A percentile compares a stretch with the other conserved stretches of the same genome.
Conservation (phyloP, 2,888 invertebrate genomes). For the Eilema griseolum region DNA sequence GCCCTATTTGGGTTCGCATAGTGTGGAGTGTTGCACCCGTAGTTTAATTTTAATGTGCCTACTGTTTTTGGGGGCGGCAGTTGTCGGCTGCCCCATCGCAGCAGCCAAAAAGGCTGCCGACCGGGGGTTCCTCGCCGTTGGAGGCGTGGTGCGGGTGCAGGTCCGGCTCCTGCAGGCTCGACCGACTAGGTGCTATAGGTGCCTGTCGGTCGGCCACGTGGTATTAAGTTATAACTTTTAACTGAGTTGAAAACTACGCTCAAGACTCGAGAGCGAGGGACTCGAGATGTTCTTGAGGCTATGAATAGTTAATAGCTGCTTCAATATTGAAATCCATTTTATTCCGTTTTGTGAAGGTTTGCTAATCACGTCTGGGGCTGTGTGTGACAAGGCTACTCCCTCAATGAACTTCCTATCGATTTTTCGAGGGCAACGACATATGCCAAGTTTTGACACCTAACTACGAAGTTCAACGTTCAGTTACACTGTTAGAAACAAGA, state of each 20-base stretch:
- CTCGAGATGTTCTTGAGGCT: neutral
- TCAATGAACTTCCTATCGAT: conserved; percentile 72
- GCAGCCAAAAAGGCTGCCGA: too few species aligned
- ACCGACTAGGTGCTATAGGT: too few species aligned
- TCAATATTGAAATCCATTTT: neutral
- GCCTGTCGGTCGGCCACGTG: too few species aligned
- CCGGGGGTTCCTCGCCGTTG: too few species aligned
- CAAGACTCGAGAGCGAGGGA: neutral
- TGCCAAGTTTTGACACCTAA: conserved; percentile 42
- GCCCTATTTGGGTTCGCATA: too few species aligned
- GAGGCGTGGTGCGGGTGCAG: too few species aligned
- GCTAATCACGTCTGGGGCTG: neutral
- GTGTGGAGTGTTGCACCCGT: too few species aligned
- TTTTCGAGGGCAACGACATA: conserved; percentile 73
- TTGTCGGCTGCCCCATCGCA: too few species aligned
- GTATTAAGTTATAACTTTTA: conserved; percentile 16
- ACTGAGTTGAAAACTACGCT: conserved; percentile 7
- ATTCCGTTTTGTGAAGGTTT: neutral
- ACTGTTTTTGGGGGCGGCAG: too few species aligned
- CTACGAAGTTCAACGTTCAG: conserved; percentile 27
- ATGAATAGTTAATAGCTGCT: neutral
- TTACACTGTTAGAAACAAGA: conserved; percentile 57
- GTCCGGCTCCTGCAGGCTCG: too few species aligned
- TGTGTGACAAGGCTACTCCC: conserved; percentile 36
- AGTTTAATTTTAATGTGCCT: too few species aligned